A percentile compares a stretch with the other conserved stretches of the same genome.
Evolutionary conservation across 2,113 vertebrate genomes (phyloP).

Genomic region (Petromus typicus): DNA sequence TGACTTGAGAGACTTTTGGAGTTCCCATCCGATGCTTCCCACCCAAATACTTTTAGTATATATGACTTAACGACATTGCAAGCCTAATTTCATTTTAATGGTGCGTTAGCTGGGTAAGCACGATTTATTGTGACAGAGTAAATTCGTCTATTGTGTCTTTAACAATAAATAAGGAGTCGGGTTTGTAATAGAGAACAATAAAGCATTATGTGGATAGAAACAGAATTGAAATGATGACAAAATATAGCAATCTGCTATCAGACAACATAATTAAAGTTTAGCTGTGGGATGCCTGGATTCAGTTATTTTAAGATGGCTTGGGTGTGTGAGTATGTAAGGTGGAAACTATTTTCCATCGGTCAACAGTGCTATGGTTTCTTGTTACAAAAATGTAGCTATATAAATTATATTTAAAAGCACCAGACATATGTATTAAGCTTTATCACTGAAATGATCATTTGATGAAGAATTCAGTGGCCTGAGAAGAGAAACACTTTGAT

Average conservation of each 20-base stretch:
- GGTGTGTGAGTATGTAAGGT: conserved; percentile 23
- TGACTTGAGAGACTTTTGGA: conserved; percentile 50
- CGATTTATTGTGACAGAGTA: conserved; percentile 74
- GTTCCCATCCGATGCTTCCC: conserved; percentile 31
- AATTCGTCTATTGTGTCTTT: conserved; percentile 73
- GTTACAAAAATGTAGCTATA: background rate
- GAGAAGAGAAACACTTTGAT: conserved; percentile 30
- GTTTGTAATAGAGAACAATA: conserved; percentile 70
- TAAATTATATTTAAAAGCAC: conserved; percentile 49
- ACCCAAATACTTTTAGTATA: conserved; percentile 53
- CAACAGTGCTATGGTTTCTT: conserved; percentile 42
- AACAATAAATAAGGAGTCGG: conserved; percentile 74
- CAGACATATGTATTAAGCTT: conserved; percentile 48
- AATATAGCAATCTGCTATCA: conserved; percentile 72
- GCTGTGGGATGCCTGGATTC: conserved; percentile 47
- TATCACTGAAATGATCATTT: conserved; percentile 58
- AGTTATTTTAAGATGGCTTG: conserved; percentile 68
- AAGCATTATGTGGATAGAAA: conserved; percentile 69
- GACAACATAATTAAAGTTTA: conserved; percentile 78
- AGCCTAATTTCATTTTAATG: conserved; percentile 75
- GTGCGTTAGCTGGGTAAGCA: conserved; percentile 57
- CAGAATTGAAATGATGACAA: conserved; percentile 75
- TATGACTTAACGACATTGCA: conserved; percentile 65
- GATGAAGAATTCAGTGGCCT: background rate
- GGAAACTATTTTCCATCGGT: conserved; percentile 58